Percentiles rank a stretch among this genome's conserved stretches.
These are phyloP conservation scores for Corvus cornix DNA, from an alignment of 2,113 vertebrate species.

Conservation along the genomic window DNA sequence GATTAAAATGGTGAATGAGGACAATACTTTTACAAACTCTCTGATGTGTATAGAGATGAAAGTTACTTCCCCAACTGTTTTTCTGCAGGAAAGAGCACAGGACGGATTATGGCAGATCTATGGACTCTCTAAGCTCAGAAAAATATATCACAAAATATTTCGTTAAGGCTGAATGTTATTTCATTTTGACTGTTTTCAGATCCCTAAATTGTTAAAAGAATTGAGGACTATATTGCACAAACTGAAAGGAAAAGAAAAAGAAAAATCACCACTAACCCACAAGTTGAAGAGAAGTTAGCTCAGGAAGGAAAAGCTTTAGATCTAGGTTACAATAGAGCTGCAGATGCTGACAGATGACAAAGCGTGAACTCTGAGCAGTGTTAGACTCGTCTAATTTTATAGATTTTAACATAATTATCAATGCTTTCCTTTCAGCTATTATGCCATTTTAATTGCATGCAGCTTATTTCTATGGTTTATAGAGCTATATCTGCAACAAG, in stretches of 20 bases:
- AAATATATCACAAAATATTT: background rate
- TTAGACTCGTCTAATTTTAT: constrained; percentile 64
- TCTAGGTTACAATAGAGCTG: constrained; percentile 35
- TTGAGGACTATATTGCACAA: background rate
- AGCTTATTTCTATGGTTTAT: constrained; percentile 75
- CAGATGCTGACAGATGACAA: constrained; percentile 66
- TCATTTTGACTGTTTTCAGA: background rate
- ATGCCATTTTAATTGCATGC: constrained; percentile 74
- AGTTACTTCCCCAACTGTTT: background rate
- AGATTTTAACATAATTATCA: constrained; percentile 80
- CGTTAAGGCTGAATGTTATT: background rate
- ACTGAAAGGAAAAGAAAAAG: background rate
- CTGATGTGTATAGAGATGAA: background rate
- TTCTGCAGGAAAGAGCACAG: background rate
- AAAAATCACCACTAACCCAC: background rate
- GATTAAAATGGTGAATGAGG: constrained; percentile 15
- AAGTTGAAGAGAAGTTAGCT: constrained; percentile 27
- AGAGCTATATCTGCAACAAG: constrained; percentile 68
- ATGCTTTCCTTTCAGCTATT: constrained; percentile 73
- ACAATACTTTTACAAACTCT: constrained; percentile 5
- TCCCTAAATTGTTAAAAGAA: background rate
- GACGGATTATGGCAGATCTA: background rate
- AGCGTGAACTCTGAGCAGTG: constrained; percentile 34
- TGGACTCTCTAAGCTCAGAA: background rate
- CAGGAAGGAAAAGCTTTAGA: constrained; percentile 32